Evolutionary conservation across 2,113 vertebrate species (phyloP).

Genomic region (Nycticebus coucang): DNA sequence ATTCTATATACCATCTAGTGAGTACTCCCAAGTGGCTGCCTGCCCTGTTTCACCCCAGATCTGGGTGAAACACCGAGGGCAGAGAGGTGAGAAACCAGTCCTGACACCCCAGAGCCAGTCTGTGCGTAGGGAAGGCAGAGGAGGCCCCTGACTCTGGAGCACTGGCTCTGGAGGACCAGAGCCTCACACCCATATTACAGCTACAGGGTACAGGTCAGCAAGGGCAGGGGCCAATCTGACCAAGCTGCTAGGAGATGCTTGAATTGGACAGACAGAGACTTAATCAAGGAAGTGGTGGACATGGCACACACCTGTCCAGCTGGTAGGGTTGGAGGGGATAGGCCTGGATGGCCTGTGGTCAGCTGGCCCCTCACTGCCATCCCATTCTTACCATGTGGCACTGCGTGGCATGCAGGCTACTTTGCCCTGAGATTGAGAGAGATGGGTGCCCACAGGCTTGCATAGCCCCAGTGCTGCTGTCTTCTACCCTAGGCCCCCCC

Average conservation of each 20-base stretch:
- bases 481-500: background rate
- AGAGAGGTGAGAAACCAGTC: background rate
- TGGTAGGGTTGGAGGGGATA: background rate
- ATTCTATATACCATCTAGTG: background rate
- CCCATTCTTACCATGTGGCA: background rate
- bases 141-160: background rate
- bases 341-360: background rate
- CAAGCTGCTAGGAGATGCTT: background rate
- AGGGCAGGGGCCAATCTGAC: fast-evolving
- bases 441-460: background rate
- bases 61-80: background rate
- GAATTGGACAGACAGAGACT: background rate
- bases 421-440: background rate
- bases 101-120: background rate
- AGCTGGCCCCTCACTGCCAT: background rate
- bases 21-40: background rate
- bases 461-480: background rate
- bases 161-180: background rate
- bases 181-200: background rate
- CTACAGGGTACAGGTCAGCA: background rate
- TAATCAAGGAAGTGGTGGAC: background rate
- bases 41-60: background rate
- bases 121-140: background rate
- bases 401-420: background rate
- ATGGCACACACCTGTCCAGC: background rate